phyloP scores from a whole-genome alignment of 2,113 vertebrate genomes.

The Cricetomys ansorgei region DNA sequence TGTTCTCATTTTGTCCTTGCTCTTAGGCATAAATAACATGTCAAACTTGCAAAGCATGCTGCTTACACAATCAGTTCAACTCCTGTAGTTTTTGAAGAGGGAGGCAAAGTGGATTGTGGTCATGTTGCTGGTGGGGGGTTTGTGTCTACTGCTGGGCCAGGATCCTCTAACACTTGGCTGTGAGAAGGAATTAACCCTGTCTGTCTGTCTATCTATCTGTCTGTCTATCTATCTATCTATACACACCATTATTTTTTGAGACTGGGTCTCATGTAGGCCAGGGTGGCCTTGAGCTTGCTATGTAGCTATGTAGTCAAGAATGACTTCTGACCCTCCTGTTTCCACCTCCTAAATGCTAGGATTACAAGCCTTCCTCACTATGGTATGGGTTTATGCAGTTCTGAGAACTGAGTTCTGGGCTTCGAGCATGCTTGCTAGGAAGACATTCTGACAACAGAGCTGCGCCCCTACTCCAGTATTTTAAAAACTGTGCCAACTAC shows the following conservation, averaged over 20 bases:
- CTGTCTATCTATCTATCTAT: neutral
- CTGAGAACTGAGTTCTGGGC: neutral
- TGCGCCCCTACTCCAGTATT: neutral
- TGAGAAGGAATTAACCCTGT: neutral
- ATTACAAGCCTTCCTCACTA: neutral
- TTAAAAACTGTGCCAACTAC: neutral
- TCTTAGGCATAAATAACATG: neutral
- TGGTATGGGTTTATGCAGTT: neutral
- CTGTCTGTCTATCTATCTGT: neutral
- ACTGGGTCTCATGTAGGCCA: neutral
- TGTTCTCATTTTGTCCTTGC: neutral
- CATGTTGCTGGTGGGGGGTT: neutral
- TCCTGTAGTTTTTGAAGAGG: constrained; percentile 15
- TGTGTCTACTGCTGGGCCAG: neutral
- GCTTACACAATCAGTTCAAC: neutral
- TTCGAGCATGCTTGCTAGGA: neutral
- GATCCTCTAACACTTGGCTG: neutral
- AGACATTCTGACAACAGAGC: neutral
- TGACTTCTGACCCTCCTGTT: neutral
- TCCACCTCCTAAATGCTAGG: neutral
- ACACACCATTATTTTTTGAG: neutral
- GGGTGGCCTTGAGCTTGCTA: neutral
- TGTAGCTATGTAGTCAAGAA: neutral
- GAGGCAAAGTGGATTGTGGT: neutral
- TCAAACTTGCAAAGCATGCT: neutral